phyloP scores from a whole-genome alignment of 64 coral and sea anemone species.

The Porites lutea region DNA sequence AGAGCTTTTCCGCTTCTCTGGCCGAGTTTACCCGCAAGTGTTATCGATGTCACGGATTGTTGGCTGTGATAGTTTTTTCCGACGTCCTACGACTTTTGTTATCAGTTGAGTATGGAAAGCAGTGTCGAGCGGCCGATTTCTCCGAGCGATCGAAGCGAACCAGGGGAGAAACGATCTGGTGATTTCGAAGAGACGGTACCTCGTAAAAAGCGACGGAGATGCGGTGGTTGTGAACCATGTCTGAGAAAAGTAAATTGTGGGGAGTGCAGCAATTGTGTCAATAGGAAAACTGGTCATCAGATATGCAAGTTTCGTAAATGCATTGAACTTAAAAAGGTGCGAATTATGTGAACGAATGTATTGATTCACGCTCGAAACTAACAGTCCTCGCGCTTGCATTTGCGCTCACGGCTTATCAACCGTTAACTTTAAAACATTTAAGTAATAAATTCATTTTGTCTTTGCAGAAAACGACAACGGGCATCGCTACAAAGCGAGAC shows the following conservation, averaged over 20 bases:
- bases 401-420: neutral
- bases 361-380: neutral
- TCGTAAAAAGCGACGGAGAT: constrained; percentile 95
- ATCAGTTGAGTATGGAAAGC: constrained; percentile 31
- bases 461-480: constrained; percentile 71
- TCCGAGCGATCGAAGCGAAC: constrained; percentile 48
- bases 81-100: constrained; percentile 19
- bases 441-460: constrained; percentile 38
- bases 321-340: constrained; percentile 97
- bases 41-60: constrained; percentile 89
- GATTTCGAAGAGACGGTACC: constrained; percentile 81
- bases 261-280: constrained; percentile 99
- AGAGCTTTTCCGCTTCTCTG: neutral
- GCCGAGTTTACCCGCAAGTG: constrained; percentile 66
- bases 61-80: constrained; percentile 63
- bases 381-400: neutral
- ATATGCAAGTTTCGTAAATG: constrained; percentile 99
- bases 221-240: constrained; percentile 92
- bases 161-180: constrained; percentile 57
- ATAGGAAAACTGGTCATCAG: constrained; percentile 98
- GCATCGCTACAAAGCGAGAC: constrained; percentile 29
- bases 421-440: constrained; percentile 1
- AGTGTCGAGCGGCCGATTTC: neutral
- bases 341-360: constrained; percentile 80
- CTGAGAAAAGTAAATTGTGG: constrained; percentile 95